A percentile compares a stretch with the other conserved stretches of the same genome.
Conservation (phyloP, 1,140 invertebrate genomes). For the Sweltsa coloradensis region DNA sequence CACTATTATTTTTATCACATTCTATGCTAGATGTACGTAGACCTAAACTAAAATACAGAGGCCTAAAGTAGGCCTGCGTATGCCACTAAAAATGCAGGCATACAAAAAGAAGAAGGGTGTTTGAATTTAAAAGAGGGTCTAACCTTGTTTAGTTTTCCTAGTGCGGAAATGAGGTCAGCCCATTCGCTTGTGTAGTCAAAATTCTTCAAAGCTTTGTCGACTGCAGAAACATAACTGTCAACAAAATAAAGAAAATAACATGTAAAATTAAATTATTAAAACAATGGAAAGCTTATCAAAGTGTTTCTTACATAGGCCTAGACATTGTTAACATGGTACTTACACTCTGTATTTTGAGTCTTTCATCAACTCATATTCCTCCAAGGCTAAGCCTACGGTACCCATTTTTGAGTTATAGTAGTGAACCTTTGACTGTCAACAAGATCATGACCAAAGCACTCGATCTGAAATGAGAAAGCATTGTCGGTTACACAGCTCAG, state of each 20-base stretch:
- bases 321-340: slow-evolving; percentile 21
- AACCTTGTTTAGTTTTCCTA: slow-evolving; percentile 89
- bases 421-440: too few species aligned
- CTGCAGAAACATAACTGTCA: slow-evolving; percentile 53
- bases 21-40: neutral
- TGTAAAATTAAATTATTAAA: slow-evolving; percentile 1
- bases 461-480: too few species aligned
- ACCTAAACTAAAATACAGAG: neutral
- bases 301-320: too few species aligned
- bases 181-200: slow-evolving; percentile 94
- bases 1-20: neutral
- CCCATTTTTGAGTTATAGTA: too few species aligned
- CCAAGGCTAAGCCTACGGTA: too few species aligned
- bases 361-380: slow-evolving; percentile 60
- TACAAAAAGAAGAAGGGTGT: neutral
- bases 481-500: too few species aligned
- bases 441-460: too few species aligned
- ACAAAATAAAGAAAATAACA: slow-evolving; percentile 24
- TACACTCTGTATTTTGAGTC: slow-evolving; percentile 65
- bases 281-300: neutral
- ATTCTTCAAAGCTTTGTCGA: slow-evolving; percentile 83
- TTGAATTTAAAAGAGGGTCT: slow-evolving; percentile 12
- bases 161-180: slow-evolving; percentile 86
- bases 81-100: too few species aligned
- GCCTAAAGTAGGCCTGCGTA: neutral